Base-by-base conservation (phyloP, 2,888 invertebrate species). In the Callyntrura guangdongensis region DNA sequence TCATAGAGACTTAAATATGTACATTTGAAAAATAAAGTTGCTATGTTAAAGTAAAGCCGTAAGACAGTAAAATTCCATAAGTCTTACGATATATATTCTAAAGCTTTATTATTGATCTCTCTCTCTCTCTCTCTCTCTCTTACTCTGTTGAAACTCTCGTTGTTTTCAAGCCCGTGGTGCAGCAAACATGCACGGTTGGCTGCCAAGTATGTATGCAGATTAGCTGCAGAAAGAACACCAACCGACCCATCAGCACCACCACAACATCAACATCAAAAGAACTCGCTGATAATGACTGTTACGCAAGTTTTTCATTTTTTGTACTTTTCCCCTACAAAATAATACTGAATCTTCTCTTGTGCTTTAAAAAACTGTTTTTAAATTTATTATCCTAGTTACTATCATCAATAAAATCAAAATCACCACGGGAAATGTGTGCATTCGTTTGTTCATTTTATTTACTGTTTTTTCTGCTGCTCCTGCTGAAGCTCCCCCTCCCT, bases 331-430 rank as follows among this genome's bases (percentile, higher is more conserved):
- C 56, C 22, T 14, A 53, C 14, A 77, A 27, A 25, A 74, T 11
- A n/a, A n/a, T 27, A 20, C 22, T 4, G 1, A 2, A 17, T 72
- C 45, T 72, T 17, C 61, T 61, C 61, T 9, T 67, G 11, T 25
- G 22, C 74, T 49, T 22, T 49, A 20, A 49, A n/a, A 49, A 49
- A n/a, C 12, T n/a, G 1, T 22, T 53, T 56, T 77, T 77, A n/a
- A n/a, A 53, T 77, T 77, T 77, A 49, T 49, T 77, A 25, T 25
- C 14, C 9, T 74, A 11, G 27, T 11, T 27, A 67, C 11, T 74
- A 74, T 74, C 22, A 56, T 77, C 77, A 77, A 53, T 77, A 53
- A 53, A 77, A 77, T 77, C 77, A 77, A 27, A 77, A 77, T 77
- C 77, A 77, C 69, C 69, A 45, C 45, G 69, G 45, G 69, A 72